Evolutionary conservation across 2,888 invertebrate species (phyloP).

Genomic region (Iselma pallidipennis): DNA sequence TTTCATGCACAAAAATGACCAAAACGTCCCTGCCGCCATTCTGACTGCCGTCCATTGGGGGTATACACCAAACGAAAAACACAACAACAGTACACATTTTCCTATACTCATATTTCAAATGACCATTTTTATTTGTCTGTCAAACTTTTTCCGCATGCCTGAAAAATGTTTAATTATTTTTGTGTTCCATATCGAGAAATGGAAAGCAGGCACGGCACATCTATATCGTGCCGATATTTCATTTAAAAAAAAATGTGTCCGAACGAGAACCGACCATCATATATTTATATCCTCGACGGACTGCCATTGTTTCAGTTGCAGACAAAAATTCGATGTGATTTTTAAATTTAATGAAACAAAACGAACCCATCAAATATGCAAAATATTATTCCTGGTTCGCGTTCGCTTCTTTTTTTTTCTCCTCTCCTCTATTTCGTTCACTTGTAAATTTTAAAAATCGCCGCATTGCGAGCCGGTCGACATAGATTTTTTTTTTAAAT

Average conservation of each 20-base stretch:
- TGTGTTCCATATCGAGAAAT: constrained; percentile 58
- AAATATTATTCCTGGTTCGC: constrained; percentile 47
- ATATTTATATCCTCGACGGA: constrained; percentile 58
- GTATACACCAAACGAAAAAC: constrained; percentile 37
- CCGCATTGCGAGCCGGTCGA: constrained; percentile 33
- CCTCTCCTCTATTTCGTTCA: constrained; percentile 43
- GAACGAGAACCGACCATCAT: constrained; percentile 55
- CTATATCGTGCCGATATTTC: constrained; percentile 57
- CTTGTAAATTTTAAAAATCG: constrained; percentile 47
- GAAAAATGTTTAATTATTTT: constrained; percentile 60
- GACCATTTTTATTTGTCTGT: constrained; percentile 59
- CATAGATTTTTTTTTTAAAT: constrained; percentile 17
- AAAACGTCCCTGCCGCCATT: constrained; percentile 34
- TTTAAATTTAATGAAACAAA: constrained; percentile 57
- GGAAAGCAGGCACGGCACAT: constrained; percentile 51
- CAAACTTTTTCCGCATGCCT: constrained; percentile 59
- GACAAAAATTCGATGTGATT: constrained; percentile 56
- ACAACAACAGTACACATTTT: constrained; percentile 45
- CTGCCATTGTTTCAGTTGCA: constrained; percentile 54
- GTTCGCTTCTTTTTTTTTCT: not conserved
- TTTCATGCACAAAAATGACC: constrained; percentile 48
- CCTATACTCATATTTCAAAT: constrained; percentile 58
- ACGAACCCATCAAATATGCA: constrained; percentile 54
- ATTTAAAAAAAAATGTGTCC: constrained; percentile 56
- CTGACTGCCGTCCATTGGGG: constrained; percentile 39